phyloP scores from a whole-genome alignment of 2,113 vertebrate species.

The Rhineura floridana region DNA sequence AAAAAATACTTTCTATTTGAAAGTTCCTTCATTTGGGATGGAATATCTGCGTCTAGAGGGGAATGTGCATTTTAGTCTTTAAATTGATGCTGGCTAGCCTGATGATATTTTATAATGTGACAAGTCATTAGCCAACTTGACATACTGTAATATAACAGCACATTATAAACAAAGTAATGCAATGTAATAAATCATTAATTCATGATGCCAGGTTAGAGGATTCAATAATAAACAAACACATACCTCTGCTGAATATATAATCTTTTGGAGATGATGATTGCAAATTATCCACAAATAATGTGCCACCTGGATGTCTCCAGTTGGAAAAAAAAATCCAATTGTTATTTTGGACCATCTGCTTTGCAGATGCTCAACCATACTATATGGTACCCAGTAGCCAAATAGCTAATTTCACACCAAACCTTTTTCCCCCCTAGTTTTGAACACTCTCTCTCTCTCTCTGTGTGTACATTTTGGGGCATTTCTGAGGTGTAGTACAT shows the following conservation, averaged over 20 bases:
- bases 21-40: background rate
- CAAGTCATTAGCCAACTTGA: conserved; percentile 36
- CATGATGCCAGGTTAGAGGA: conserved; percentile 22
- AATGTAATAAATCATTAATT: conserved; percentile 30
- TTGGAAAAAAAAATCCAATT: conserved; percentile 68
- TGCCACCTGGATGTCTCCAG: conserved; percentile 55
- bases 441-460: background rate
- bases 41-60: background rate
- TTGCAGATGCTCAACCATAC: conserved; percentile 43
- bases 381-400: background rate
- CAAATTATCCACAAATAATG: conserved; percentile 58
- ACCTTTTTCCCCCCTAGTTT: background rate
- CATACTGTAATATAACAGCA: background rate
- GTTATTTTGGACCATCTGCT: conserved; percentile 67
- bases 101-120: background rate
- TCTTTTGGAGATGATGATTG: conserved; percentile 46
- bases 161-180: background rate
- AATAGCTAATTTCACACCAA: background rate
- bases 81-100: conserved; percentile 34
- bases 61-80: conserved; percentile 5
- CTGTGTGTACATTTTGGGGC: background rate
- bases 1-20: background rate
- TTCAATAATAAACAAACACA: conserved; percentile 29
- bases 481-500: background rate
- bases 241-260: conserved; percentile 23